phyloP scores from a whole-genome alignment of 2,797 vertebrate genomes.

The Enteromius mattozi region DNA sequence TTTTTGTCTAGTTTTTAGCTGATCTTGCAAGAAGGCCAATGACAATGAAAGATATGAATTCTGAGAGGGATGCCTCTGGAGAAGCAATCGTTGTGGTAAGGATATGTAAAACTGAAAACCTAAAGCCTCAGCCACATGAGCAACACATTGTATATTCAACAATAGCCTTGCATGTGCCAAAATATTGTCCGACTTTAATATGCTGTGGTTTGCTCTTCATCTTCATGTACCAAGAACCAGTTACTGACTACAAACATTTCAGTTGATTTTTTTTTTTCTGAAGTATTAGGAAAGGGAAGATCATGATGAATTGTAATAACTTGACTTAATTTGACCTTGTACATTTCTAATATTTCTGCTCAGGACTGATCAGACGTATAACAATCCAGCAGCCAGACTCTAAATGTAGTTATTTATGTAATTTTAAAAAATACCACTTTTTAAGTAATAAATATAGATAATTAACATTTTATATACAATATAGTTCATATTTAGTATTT shows the following conservation, averaged over 20 bases:
- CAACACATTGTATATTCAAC: conserved; percentile 1
- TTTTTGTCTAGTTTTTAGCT: conserved; percentile 27
- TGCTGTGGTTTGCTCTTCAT: neutral
- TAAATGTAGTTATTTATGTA: neutral
- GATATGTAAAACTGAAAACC: conserved; percentile 23
- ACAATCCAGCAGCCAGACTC: neutral
- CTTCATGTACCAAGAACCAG: neutral
- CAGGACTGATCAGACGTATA: too few species aligned
- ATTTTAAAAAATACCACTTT: neutral
- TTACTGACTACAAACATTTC: neutral
- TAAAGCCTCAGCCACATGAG: conserved; percentile 14
- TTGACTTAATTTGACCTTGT: neutral
- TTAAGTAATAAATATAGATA: too few species aligned
- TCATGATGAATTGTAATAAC: neutral
- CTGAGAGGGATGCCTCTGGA: conserved; percentile 11
- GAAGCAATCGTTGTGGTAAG: conserved; percentile 17
- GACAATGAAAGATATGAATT: conserved; percentile 7
- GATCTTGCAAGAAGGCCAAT: conserved; percentile 12
- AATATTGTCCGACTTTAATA: conserved; percentile 28
- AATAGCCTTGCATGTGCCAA: conserved; percentile 26
- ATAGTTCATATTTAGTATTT: neutral
- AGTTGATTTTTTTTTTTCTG: neutral
- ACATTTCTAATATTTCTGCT: neutral
- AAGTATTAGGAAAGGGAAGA: neutral
- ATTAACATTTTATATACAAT: neutral